These are phyloP conservation scores for Periophthalmus modestus DNA, from an alignment of 2,113 vertebrate species.

Conservation along the genomic window DNA sequence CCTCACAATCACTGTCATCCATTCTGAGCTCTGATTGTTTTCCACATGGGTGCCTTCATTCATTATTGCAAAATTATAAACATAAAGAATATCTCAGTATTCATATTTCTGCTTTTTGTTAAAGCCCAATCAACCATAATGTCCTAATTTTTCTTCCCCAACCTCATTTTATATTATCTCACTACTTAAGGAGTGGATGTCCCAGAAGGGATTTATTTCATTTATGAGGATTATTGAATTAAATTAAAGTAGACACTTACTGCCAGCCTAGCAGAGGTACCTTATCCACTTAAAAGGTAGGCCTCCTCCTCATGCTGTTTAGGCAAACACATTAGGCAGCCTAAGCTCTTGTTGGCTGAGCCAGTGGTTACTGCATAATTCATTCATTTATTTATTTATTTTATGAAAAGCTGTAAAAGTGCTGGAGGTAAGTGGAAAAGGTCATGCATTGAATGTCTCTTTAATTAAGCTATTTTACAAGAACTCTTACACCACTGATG, in stretches of 20 bases:
- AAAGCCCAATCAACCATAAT: slow-evolving; percentile 85
- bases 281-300: slow-evolving; percentile 77
- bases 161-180: slow-evolving; percentile 86
- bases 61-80: slow-evolving; percentile 86
- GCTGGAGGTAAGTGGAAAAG: slow-evolving; percentile 71
- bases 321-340: slow-evolving; percentile 75
- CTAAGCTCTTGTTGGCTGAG: slow-evolving; percentile 70
- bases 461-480: slow-evolving; percentile 71
- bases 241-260: slow-evolving; percentile 85
- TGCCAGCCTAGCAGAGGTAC: slow-evolving; percentile 71
- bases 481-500: slow-evolving; percentile 59
- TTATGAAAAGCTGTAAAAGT: slow-evolving; percentile 63
- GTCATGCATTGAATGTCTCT: slow-evolving; percentile 70
- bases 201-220: slow-evolving; percentile 87
- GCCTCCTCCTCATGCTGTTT: slow-evolving; percentile 75
- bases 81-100: slow-evolving; percentile 85
- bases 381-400: slow-evolving; percentile 75
- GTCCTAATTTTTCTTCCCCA: slow-evolving; percentile 84
- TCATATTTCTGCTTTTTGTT: slow-evolving; percentile 85
- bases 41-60: slow-evolving; percentile 83
- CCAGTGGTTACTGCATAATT: slow-evolving; percentile 70
- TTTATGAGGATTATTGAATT: slow-evolving; percentile 87
- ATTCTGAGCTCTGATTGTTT: slow-evolving; percentile 80
- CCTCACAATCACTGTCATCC: slow-evolving; percentile 77
- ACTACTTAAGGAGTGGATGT: slow-evolving; percentile 80